A percentile compares a stretch with the other conserved stretches of the same genome.
phyloP scores from a whole-genome alignment of 2,888 invertebrate species.

The Elgonia sp. region DNA sequence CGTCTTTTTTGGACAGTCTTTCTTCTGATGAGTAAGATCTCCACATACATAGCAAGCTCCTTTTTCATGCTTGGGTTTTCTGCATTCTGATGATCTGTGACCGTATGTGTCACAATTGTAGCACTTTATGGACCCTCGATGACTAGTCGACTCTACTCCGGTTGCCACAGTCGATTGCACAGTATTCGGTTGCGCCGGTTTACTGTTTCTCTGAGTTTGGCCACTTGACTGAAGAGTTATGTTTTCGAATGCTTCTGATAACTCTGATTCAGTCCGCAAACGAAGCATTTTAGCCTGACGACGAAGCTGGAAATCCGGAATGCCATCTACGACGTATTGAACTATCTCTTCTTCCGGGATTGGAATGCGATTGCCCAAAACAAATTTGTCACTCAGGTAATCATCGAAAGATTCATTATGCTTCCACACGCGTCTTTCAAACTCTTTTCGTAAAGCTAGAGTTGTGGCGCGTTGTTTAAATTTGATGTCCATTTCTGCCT shows the following conservation, averaged over 20 bases:
- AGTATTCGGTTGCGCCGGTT: neutral
- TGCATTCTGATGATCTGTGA: conserved; percentile 37
- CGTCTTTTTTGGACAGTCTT: conserved; percentile 28
- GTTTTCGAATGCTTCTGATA: no score
- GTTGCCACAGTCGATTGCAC: neutral
- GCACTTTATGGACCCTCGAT: conserved; percentile 19
- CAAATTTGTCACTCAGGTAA: conserved; percentile 73
- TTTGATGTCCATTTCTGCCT: conserved; percentile 36
- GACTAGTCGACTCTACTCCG: neutral
- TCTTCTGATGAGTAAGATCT: conserved; percentile 20
- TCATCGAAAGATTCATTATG: conserved; percentile 68
- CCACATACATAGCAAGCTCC: conserved; percentile 50
- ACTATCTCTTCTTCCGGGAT: neutral
- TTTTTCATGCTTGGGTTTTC: conserved; percentile 17
- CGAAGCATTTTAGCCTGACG: conserved; percentile 60
- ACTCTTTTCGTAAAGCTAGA: conserved; percentile 68
- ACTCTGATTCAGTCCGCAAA: conserved; percentile 29
- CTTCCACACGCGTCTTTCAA: conserved; percentile 74
- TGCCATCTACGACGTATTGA: conserved; percentile 1
- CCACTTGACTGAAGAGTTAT: conserved; percentile 1
- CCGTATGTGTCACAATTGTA: conserved; percentile 48
- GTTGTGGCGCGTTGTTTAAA: conserved; percentile 72
- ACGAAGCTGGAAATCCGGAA: conserved; percentile 41
- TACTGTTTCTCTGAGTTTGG: neutral
- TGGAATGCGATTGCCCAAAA: neutral